Conservation (phyloP, 1,140 invertebrate genomes). For the Mylabris phalerata region DNA sequence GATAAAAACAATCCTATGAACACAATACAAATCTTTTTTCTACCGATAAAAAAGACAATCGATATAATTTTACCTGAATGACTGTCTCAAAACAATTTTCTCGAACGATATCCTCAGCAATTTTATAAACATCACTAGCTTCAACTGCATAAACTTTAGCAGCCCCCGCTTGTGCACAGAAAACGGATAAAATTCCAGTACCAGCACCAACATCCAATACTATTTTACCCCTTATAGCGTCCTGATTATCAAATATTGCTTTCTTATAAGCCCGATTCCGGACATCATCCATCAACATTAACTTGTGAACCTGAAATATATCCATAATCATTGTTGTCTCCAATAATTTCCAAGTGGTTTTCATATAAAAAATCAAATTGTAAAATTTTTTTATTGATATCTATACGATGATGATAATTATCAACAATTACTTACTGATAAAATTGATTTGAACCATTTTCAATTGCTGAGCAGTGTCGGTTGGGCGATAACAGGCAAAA, state of each 20-base stretch:
- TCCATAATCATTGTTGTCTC: not conserved
- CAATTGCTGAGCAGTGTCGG: not conserved
- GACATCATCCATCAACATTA: conserved; percentile 74
- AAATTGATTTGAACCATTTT: not conserved
- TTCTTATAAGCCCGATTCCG: conserved; percentile 76
- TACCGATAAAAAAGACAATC: not conserved
- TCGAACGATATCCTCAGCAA: conserved; percentile 80
- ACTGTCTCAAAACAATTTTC: conserved; percentile 54
- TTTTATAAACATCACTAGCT: conserved; percentile 80
- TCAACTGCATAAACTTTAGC: conserved; percentile 89
- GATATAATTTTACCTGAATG: conserved; percentile 47
- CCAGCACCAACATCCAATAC: conserved; percentile 96
- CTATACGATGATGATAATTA: not conserved
- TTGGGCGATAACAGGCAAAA: conserved; percentile 19
- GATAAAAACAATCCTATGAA: too few relatives aligned
- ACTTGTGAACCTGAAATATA: conserved; percentile 58
- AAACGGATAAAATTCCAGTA: conserved; percentile 93
- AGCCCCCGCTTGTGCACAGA: conserved; percentile 91
- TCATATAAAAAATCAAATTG: too few relatives aligned
- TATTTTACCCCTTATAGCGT: conserved; percentile 61
- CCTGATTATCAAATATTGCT: conserved; percentile 70
- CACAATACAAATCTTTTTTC: too few relatives aligned
- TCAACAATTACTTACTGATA: conserved; percentile 1
- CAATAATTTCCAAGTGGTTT: too few relatives aligned
- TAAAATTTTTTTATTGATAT: too few relatives aligned